A percentile compares a stretch with the other conserved stretches of the same genome.
Conservation (phyloP, 1,140 invertebrate genomes). For the Dysdera silvatica region DNA sequence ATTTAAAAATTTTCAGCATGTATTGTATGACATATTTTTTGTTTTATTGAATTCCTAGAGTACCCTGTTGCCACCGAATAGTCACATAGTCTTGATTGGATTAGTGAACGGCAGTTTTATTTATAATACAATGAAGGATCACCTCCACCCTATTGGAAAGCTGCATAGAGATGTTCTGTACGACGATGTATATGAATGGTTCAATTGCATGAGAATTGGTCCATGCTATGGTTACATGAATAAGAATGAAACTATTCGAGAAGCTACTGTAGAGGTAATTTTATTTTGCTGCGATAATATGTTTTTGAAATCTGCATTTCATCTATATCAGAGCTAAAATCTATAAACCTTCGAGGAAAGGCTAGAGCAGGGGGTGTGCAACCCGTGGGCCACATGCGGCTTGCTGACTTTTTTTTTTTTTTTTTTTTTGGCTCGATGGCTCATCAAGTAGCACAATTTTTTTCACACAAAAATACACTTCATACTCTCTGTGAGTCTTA, state of each 20-base stretch:
- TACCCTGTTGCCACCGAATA: conserved; percentile 42
- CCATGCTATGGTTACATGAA: conserved; percentile 50
- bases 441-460: too few species aligned
- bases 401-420: too few species aligned
- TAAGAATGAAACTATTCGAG: conserved; percentile 43
- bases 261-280: conserved; percentile 39
- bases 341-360: too few species aligned
- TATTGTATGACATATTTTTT: background rate
- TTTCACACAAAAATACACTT: too few species aligned
- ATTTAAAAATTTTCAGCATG: too few species aligned
- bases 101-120: conserved; percentile 47
- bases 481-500: too few species aligned
- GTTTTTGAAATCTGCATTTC: too few species aligned
- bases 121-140: conserved; percentile 43
- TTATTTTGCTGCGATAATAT: too few species aligned
- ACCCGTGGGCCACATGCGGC: too few species aligned
- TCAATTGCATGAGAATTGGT: conserved; percentile 48
- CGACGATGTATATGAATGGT: conserved; percentile 46
- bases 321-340: too few species aligned
- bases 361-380: too few species aligned
- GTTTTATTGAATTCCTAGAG: conserved; percentile 42
- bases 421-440: too few species aligned
- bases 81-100: conserved; percentile 47
- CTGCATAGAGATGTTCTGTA: conserved; percentile 45
- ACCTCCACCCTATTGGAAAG: conserved; percentile 48